Base-by-base conservation (phyloP, 2,888 invertebrate species). In the Lochmaea capreae region DNA sequence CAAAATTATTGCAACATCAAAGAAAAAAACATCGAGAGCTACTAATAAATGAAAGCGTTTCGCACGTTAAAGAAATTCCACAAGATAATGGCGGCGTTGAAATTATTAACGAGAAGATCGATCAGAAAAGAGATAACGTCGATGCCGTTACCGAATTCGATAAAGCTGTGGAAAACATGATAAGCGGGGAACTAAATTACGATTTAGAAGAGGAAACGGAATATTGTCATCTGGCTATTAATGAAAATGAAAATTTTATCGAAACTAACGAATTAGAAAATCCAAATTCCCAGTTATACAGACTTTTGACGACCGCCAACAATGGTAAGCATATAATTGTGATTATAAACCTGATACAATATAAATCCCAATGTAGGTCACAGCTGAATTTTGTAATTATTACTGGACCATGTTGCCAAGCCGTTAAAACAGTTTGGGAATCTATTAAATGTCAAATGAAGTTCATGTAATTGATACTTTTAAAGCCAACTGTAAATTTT, bases 1-100 rank as follows among this genome's bases (percentile, higher is more conserved):
- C 93, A 58, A 93, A 93, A 81, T 86, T 94, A 72, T 83, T 93
- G 78, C 92, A 92, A 82, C 94, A 94, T 84, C 90, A 92, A 81
- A 89, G 93, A 0, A 90, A 90, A 75, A 90, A 90, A 52, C 94
- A 94, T 80, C 87, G 89, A 0, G 87, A 87, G 62, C 78, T 88
- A 61, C 84, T 89, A 85, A 66, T 73, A 4, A 71, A 71, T 63
- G 72, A 80, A 16, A 71, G 65, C 26, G 65, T 67, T 3, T 43
- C 52, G 14, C 76, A 76, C 42, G 49, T 63, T 14, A 71, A 73
- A 22, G 73, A 65, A 22, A 72, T 42, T 5, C 14, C 33, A 18
- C 18, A 42, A n/a, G 43, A 39, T 11, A 68, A 67, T 33, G 43
- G 18, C 16, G 22, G 22, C 9, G 33, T 22, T 42, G 54, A 72